Evolutionary conservation across 2,113 vertebrate species (phyloP).

Genomic region (Andinoacara biseriatus): DNA sequence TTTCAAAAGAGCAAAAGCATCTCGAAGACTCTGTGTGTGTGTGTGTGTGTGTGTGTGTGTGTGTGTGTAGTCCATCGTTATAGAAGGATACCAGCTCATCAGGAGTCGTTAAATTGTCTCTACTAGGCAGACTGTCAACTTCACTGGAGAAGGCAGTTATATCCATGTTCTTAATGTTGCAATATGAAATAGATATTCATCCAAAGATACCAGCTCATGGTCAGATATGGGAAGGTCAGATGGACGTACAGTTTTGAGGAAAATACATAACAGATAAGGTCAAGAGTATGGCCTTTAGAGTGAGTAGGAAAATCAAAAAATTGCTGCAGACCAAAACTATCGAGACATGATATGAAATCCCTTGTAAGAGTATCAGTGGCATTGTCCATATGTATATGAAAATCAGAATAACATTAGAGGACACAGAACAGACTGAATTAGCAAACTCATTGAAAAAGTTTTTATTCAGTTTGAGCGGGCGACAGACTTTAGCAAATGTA

Average conservation of each 20-base stretch:
- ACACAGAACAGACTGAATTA: neutral
- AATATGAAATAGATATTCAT: slow-evolving; percentile 4
- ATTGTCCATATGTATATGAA: neutral
- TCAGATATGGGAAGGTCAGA: neutral
- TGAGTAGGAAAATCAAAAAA: accelerated
- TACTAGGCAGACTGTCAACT: neutral
- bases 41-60: too few species aligned
- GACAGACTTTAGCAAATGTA: neutral
- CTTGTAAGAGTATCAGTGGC: neutral
- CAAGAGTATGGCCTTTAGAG: neutral
- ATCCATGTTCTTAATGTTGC: neutral
- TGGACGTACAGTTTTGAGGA: neutral
- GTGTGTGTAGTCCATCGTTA: neutral
- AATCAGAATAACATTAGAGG: neutral
- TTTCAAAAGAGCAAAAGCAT: neutral
- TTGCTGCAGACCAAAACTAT: neutral
- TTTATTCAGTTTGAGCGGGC: neutral
- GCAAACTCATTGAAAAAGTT: neutral
- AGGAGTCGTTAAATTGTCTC: neutral
- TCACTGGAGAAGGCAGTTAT: neutral
- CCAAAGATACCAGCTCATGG: neutral
- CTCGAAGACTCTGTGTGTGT: accelerated
- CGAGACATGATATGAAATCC: neutral
- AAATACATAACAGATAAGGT: neutral
- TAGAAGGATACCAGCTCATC: neutral